Evolutionary conservation across 2,888 invertebrate species (phyloP).

Genomic region (Campoplex nolae): DNA sequence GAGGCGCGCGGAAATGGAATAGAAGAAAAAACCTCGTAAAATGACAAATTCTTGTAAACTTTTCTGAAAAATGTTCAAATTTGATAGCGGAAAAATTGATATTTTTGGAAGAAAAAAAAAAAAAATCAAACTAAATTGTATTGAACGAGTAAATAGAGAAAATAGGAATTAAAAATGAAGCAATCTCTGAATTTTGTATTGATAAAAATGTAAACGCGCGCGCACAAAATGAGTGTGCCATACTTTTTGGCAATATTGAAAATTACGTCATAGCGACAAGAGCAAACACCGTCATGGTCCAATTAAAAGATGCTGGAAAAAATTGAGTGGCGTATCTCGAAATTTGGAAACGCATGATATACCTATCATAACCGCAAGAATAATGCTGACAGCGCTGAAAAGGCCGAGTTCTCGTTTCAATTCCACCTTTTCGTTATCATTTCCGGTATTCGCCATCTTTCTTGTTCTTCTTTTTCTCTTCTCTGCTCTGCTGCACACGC

Average conservation of each 20-base stretch:
- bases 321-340: neutral
- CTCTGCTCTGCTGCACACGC: neutral
- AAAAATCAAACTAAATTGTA: neutral
- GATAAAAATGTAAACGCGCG: slow-evolving; percentile 33
- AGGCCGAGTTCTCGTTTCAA: slow-evolving; percentile 92
- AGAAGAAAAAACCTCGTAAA: neutral
- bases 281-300: neutral
- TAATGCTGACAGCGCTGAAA: slow-evolving; percentile 92
- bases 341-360: slow-evolving; percentile 28
- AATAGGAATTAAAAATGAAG: neutral
- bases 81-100: no score
- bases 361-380: slow-evolving; percentile 96
- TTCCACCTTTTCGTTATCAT: slow-evolving; percentile 83
- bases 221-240: neutral
- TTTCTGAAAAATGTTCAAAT: no score
- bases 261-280: slow-evolving; percentile 25
- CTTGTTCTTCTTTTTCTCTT: slow-evolving; percentile 38
- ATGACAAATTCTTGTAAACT: neutral
- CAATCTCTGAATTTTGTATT: neutral
- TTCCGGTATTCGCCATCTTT: slow-evolving; percentile 40
- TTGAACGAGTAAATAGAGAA: neutral
- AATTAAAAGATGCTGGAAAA: neutral
- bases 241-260: neutral
- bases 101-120: neutral
- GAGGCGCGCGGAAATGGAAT: neutral